Evolutionary conservation across 1,140 invertebrate genomes (phyloP).

Genomic region (Protaetia brevitarsis): DNA sequence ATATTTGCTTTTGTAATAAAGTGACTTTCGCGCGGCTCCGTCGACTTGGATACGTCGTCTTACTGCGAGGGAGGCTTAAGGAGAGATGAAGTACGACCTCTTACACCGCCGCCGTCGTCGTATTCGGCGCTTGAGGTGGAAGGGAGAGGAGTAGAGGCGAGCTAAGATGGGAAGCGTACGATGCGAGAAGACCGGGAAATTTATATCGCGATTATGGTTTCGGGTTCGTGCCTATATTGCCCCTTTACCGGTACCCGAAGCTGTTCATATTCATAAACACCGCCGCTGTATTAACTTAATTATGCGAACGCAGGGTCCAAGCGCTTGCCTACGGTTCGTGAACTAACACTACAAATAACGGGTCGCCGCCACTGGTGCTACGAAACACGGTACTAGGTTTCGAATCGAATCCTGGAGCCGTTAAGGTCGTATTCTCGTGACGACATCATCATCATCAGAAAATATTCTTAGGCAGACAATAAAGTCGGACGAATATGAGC

Average conservation of each 20-base stretch:
- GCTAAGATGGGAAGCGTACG: background rate
- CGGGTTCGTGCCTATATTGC: constrained; percentile 34
- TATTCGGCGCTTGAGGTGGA: no score
- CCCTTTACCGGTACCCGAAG: constrained; percentile 22
- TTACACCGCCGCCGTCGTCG: no score
- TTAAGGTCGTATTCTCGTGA: no score
- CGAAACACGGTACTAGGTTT: no score
- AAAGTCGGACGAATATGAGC: no score
- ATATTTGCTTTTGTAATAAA: constrained; percentile 44
- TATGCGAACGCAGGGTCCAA: constrained; percentile 21
- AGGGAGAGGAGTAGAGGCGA: background rate
- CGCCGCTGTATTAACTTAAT: constrained; percentile 30
- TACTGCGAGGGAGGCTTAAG: background rate
- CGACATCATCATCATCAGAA: no score
- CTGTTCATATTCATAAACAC: constrained; percentile 32
- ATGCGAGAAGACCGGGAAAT: constrained; percentile 24
- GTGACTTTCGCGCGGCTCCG: constrained; percentile 24
- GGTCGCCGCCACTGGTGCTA: no score
- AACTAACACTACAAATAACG: no score
- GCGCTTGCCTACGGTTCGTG: no score
- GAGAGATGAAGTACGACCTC: no score
- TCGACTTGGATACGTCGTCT: constrained; percentile 1
- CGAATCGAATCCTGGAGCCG: no score
- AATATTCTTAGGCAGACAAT: no score
- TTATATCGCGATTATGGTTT: constrained; percentile 37